These are phyloP conservation scores for Pseudolaguvia tuberculata DNA, from an alignment of 2,113 vertebrate species.

Conservation along the genomic window DNA sequence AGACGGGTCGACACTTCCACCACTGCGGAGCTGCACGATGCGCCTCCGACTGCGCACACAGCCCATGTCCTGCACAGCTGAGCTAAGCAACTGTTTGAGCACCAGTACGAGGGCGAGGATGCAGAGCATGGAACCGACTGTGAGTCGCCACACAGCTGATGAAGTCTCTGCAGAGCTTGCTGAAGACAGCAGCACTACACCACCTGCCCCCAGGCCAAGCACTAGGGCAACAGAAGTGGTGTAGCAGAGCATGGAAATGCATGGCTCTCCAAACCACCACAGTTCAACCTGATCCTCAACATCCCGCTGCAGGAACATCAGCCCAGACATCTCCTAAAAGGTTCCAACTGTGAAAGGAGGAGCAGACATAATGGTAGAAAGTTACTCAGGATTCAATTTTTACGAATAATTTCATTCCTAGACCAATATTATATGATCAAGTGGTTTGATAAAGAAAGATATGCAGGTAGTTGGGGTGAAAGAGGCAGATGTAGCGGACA, in stretches of 20 bases:
- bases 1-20: slow-evolving; percentile 76
- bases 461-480: too few relatives aligned
- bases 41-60: slow-evolving; percentile 80
- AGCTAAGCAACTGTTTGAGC: slow-evolving; percentile 94
- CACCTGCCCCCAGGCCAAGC: slow-evolving; percentile 78
- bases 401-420: too few relatives aligned
- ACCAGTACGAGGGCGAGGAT: slow-evolving; percentile 86
- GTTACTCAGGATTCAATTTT: not conserved
- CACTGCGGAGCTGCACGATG: slow-evolving; percentile 85
- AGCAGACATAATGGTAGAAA: not conserved
- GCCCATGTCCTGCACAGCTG: slow-evolving; percentile 97
- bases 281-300: slow-evolving; percentile 88
- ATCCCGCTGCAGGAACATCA: slow-evolving; percentile 58
- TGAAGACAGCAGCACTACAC: slow-evolving; percentile 83
- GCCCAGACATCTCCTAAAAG: slow-evolving; percentile 2
- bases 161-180: slow-evolving; percentile 70
- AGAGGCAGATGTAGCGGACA: too few relatives aligned
- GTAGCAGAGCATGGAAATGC: slow-evolving; percentile 83
- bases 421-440: too few relatives aligned
- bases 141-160: slow-evolving; percentile 87
- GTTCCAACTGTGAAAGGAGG: not conserved
- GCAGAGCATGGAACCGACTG: slow-evolving; percentile 82
- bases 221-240: slow-evolving; percentile 80
- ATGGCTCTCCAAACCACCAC: slow-evolving; percentile 91
- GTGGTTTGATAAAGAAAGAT: too few relatives aligned